These are phyloP conservation scores for Porites cylindrica DNA, from an alignment of 92 coral and sea anemone genomes.

Conservation along the genomic window DNA sequence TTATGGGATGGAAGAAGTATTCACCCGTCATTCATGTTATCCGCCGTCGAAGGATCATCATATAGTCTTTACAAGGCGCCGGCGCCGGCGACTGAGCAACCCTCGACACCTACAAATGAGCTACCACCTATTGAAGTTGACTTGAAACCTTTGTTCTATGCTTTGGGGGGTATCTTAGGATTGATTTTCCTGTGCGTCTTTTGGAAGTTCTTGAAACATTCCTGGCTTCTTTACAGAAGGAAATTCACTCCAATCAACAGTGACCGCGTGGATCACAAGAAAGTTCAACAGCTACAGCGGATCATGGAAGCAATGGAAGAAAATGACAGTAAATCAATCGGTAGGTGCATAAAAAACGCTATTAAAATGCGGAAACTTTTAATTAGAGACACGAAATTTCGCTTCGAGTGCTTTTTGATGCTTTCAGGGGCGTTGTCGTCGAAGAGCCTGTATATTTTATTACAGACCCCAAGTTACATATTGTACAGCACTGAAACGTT, in stretches of 20 bases:
- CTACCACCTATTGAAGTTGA: slow-evolving; percentile 63
- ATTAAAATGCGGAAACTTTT: no score
- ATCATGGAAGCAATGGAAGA: slow-evolving; percentile 59
- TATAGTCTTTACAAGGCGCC: slow-evolving; percentile 34
- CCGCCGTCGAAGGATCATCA: slow-evolving; percentile 33
- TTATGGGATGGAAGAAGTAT: slow-evolving; percentile 47
- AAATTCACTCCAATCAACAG: slow-evolving; percentile 84
- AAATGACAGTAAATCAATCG: not conserved
- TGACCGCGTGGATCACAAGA: slow-evolving; percentile 57
- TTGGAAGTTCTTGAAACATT: slow-evolving; percentile 72
- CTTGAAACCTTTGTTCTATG: slow-evolving; percentile 70
- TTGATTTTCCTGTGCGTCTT: slow-evolving; percentile 64
- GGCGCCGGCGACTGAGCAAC: slow-evolving; percentile 19
- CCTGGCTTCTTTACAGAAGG: slow-evolving; percentile 69
- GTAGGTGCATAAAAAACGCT: not conserved
- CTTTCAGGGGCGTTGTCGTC: no score
- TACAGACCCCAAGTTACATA: no score
- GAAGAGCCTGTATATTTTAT: no score
- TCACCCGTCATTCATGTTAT: slow-evolving; percentile 46
- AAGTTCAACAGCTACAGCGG: slow-evolving; percentile 41
- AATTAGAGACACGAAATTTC: no score
- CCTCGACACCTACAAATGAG: slow-evolving; percentile 17
- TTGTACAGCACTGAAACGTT: no score
- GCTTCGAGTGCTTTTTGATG: no score
- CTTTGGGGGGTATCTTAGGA: slow-evolving; percentile 61